phyloP scores from a whole-genome alignment of 2,888 invertebrate species.

The Andrena flavipes region DNA sequence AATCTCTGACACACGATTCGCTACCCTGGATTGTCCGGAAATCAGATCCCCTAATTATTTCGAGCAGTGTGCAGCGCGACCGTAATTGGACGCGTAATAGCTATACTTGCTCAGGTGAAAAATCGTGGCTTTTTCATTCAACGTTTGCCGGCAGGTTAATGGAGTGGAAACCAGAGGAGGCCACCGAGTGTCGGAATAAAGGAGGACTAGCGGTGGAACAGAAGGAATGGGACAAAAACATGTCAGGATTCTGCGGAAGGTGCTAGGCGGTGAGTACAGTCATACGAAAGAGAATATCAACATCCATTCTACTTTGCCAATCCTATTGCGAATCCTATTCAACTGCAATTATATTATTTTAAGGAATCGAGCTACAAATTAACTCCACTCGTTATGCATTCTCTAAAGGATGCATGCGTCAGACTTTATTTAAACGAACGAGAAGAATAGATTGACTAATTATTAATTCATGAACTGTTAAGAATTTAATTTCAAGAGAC shows the following conservation, averaged over 20 bases:
- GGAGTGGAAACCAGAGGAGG: not conserved
- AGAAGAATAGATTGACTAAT: too few species aligned
- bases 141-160: slow-evolving; percentile 7
- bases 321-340: not conserved
- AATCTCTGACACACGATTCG: not conserved
- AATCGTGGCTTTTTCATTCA: not conserved
- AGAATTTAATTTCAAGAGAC: too few species aligned
- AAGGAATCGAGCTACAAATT: not conserved
- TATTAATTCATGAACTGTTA: too few species aligned
- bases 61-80: slow-evolving; percentile 16
- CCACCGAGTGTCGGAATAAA: slow-evolving; percentile 15
- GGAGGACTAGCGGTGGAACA: not conserved
- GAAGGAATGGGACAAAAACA: slow-evolving; percentile 20
- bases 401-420: too few species aligned
- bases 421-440: too few species aligned
- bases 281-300: not conserved
- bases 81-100: slow-evolving; percentile 36
- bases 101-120: slow-evolving; percentile 22
- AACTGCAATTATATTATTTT: not conserved
- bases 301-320: not conserved
- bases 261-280: slow-evolving; percentile 20
- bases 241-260: slow-evolving; percentile 16
- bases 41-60: slow-evolving; percentile 35
- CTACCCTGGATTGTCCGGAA: not conserved
- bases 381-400: not conserved